Base-by-base conservation (phyloP, 1,140 invertebrate genomes). In the Brachionus manjavacas region DNA sequence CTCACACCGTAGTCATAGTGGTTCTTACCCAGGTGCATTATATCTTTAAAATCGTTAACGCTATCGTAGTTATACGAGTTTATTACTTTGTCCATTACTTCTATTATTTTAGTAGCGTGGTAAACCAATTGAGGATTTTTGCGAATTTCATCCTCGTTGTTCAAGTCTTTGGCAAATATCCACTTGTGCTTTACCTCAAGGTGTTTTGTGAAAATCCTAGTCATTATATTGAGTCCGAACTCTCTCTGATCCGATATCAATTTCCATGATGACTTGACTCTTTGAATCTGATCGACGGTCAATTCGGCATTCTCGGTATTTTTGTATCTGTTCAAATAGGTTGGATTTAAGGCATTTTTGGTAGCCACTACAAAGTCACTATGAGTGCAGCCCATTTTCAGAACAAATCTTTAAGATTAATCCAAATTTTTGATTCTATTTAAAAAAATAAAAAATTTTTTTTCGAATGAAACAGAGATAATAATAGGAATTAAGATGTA, bases 151-250 rank as follows among this genome's bases (percentile, higher is more conserved):
- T 76, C 72, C 2, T 76, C 72, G 7, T n/a, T 16, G 14, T 76
- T 76, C 20, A 76, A 49, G 28, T 76, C 72, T 28, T 76, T 76
- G 20, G 72, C 72, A 76, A 76, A 76, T 14, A 76, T 76, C 72
- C 72, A 76, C 46, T 76, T 76, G 20, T 76, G 72, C 25, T 76
- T 76, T 11, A 76, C 43, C 9, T 46, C 72, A 1, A 11, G 8
- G 52, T 76, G 72, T 16, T 28, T 76, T 0, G 41, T 76, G 41
- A 49, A 76, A 25, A 76, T 76, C 23, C 72, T 12, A 46, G 72
- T 49, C 72, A 76, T 76, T 2, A 76, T 76, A 8, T 25, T 49
- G 4, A 76, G 20, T 20, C 72, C 72, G 46, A 76, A 76, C 41
- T 49, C 41, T 25, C 8, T 46, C 0, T 76, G 43, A 11, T 76